Evolutionary conservation across 2,888 invertebrate species (phyloP).

Genomic region (Pollenia amentaria): DNA sequence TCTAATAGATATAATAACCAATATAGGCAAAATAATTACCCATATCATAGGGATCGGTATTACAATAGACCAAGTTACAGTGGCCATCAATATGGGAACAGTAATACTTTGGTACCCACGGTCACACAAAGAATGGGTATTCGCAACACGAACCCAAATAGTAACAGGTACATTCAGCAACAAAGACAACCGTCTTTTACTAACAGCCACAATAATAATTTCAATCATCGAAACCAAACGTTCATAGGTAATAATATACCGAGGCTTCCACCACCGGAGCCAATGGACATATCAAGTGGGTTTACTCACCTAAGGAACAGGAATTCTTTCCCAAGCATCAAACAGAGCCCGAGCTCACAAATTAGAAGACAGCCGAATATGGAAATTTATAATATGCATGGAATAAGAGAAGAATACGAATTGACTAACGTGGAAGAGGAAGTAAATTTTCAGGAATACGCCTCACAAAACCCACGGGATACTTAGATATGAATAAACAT

Average conservation of each 20-base stretch:
- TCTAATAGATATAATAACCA: not conserved
- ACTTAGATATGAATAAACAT: slow-evolving; percentile 69
- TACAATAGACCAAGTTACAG: slow-evolving; percentile 37
- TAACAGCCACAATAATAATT: not conserved
- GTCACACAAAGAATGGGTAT: not conserved
- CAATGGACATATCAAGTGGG: slow-evolving; percentile 48
- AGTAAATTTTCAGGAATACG: slow-evolving; percentile 70
- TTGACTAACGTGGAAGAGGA: too few relatives aligned
- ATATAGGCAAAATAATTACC: slow-evolving; percentile 21
- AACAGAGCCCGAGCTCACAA: slow-evolving; percentile 35
- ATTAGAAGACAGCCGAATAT: too few relatives aligned
- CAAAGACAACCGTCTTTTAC: not conserved
- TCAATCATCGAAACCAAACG: slow-evolving; percentile 3
- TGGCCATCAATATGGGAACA: not conserved
- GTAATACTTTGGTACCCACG: not conserved
- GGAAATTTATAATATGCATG: too few relatives aligned
- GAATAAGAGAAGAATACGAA: too few relatives aligned
- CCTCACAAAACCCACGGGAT: slow-evolving; percentile 71
- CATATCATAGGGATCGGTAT: not conserved
- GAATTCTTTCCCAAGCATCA: slow-evolving; percentile 25
- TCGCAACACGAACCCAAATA: slow-evolving; percentile 2
- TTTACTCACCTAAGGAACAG: slow-evolving; percentile 18
- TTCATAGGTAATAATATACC: slow-evolving; percentile 10
- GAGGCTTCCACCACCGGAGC: slow-evolving; percentile 45
- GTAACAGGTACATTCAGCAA: not conserved